phyloP scores from a whole-genome alignment of 2,888 invertebrate species.

The Watsonalla cultraria region DNA sequence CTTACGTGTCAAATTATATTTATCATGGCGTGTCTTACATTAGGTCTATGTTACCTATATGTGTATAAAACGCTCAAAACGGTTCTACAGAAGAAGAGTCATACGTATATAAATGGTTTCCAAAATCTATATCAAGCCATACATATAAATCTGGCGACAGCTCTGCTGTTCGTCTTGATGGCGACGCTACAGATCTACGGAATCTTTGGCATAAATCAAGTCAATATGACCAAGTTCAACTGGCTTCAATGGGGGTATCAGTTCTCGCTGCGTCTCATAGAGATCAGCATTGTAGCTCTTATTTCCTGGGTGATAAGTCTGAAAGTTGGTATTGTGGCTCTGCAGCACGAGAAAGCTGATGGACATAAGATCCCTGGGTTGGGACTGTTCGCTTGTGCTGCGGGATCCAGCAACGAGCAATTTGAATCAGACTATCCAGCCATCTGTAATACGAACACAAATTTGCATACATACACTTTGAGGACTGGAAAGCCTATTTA shows the following conservation, averaged over 20 bases:
- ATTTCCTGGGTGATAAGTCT: conserved; percentile 93
- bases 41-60: conserved; percentile 91
- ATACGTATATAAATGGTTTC: conserved; percentile 88
- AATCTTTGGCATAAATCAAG: conserved; percentile 71
- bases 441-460: conserved; percentile 91
- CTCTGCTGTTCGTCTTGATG: conserved; percentile 89
- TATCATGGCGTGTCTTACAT: conserved; percentile 88
- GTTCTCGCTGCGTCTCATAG: conserved; percentile 89
- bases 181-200: conserved; percentile 92
- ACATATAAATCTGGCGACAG: conserved; percentile 92
- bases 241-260: conserved; percentile 97
- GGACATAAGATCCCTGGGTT: conserved; percentile 84
- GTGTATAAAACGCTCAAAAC: conserved; percentile 88
- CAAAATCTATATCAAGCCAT: conserved; percentile 92
- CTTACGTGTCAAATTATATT: conserved; percentile 91
- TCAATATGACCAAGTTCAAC: conserved; percentile 82
- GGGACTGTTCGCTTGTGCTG: conserved; percentile 89
- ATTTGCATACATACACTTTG: conserved; percentile 89
- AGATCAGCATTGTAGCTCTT: conserved; percentile 91
- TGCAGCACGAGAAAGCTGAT: conserved; percentile 86
- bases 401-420: conserved; percentile 90
- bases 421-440: conserved; percentile 91
- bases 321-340: conserved; percentile 75
- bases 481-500: conserved; percentile 88
- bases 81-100: conserved; percentile 86